Percentiles rank a stretch among this genome's conserved stretches.
Conservation (phyloP, 2,888 invertebrate species). For the Terebella lapidaria region DNA sequence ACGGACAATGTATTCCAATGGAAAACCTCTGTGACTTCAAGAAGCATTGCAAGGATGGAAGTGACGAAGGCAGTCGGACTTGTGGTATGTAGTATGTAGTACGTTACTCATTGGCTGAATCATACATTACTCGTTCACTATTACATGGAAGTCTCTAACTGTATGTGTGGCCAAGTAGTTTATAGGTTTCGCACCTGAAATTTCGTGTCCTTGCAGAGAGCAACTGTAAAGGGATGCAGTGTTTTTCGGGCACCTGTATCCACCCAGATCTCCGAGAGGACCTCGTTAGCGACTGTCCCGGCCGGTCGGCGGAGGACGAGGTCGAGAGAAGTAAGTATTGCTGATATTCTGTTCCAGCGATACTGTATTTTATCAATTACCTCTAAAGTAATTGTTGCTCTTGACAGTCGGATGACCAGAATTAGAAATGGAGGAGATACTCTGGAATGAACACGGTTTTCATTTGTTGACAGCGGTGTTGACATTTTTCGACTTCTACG, state of each 20-base stretch:
- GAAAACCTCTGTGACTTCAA: conserved; percentile 33
- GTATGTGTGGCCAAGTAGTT: background rate
- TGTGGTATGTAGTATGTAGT: conserved; percentile 9
- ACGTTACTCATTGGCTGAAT: background rate
- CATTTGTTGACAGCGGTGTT: background rate
- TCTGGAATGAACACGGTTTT: no score
- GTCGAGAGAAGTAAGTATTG: background rate
- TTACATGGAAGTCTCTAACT: background rate
- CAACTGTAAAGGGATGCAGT: conserved; percentile 20
- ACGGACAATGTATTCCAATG: conserved; percentile 35
- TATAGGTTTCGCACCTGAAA: no score
- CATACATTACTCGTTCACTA: background rate
- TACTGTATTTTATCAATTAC: background rate
- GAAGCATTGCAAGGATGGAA: conserved; percentile 26
- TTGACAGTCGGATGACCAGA: background rate
- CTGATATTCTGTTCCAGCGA: background rate
- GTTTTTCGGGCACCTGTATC: conserved; percentile 24
- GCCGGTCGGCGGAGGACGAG: conserved; percentile 22
- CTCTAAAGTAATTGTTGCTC: background rate
- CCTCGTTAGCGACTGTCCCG: conserved; percentile 23
- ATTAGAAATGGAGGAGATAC: no score
- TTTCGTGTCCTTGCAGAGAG: conserved; percentile 6
- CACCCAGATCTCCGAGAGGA: conserved; percentile 13
- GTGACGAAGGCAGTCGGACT: conserved; percentile 10
- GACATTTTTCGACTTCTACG: conserved; percentile 1